Percentiles rank a stretch among this genome's conserved stretches.
These are phyloP conservation scores for Myotis vivesi DNA, from an alignment of 2,797 vertebrate species.

Conservation along the genomic window DNA sequence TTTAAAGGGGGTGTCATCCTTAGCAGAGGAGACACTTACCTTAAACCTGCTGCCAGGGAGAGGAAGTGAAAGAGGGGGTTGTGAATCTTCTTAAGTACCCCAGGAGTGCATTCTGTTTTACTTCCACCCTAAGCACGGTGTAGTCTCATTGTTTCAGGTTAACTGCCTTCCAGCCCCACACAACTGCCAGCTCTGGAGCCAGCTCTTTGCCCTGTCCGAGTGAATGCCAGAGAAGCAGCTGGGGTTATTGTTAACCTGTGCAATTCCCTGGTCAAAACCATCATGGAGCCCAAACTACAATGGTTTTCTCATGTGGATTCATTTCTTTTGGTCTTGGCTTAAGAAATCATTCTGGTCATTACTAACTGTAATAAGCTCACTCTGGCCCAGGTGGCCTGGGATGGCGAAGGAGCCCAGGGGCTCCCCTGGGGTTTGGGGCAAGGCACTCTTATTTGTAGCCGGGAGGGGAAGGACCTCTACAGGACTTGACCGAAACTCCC, in stretches of 20 bases:
- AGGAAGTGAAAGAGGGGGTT: not conserved
- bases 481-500: rapidly evolving
- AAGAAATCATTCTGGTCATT: not conserved
- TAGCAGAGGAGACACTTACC: not conserved
- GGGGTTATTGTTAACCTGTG: rapidly evolving
- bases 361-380: not conserved
- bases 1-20: not conserved
- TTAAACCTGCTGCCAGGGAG: not conserved
- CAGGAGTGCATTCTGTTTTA: not conserved
- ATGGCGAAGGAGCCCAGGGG: not conserved
- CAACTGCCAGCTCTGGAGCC: no score
- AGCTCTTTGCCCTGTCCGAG: rapidly evolving
- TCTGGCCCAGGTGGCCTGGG: not conserved
- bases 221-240: not conserved
- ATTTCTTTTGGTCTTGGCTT: not conserved
- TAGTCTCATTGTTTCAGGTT: not conserved
- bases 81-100: not conserved
- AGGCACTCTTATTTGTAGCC: not conserved
- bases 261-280: rapidly evolving
- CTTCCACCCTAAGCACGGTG: rapidly evolving
- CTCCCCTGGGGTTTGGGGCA: not conserved
- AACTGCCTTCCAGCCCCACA: not conserved
- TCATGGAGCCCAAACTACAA: not conserved
- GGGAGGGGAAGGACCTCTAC: rapidly evolving
- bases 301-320: not conserved